A percentile compares a stretch with the other conserved stretches of the same genome.
Conservation (phyloP, 1,140 invertebrate species). For the Lasaia peninsularis region DNA sequence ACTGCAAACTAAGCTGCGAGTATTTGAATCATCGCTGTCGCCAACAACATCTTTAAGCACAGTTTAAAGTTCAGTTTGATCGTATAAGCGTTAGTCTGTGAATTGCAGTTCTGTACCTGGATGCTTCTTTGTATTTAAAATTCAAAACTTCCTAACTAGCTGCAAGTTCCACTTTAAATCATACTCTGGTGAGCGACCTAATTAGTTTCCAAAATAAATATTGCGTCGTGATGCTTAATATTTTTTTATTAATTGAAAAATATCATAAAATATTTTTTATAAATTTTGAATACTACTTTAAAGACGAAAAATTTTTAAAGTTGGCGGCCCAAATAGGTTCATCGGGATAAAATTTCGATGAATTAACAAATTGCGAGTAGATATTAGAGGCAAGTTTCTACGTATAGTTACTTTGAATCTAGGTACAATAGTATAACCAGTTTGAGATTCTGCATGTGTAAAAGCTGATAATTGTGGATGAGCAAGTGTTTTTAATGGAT, state of each 20-base stretch:
- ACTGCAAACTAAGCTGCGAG: conserved; percentile 41
- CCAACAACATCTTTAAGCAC: conserved; percentile 71
- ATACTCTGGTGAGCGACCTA: conserved; percentile 14
- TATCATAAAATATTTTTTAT: too few relatives aligned
- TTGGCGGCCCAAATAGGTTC: too few relatives aligned
- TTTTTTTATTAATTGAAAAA: conserved; percentile 8
- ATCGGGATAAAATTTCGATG: too few relatives aligned
- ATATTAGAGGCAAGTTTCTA: too few relatives aligned
- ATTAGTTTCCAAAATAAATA: conserved; percentile 16
- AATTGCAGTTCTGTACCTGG: conserved; percentile 39
- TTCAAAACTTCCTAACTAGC: conserved; percentile 70
- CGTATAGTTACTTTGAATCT: too few relatives aligned
- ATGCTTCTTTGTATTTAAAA: conserved; percentile 63
- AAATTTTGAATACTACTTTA: too few relatives aligned
- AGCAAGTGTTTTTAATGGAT: neutral
- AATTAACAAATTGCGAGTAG: too few relatives aligned
- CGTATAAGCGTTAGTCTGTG: conserved; percentile 62
- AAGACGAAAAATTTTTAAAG: too few relatives aligned
- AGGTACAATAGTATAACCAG: too few relatives aligned
- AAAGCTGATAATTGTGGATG: too few relatives aligned
- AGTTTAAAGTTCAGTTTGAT: conserved; percentile 64
- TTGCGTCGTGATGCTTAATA: neutral
- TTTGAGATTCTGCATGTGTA: too few relatives aligned
- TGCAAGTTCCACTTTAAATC: conserved; percentile 39
- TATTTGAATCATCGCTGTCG: conserved; percentile 43